These are phyloP conservation scores for Bellardia bayeri DNA, from an alignment of 2,888 invertebrate genomes.

Conservation along the genomic window DNA sequence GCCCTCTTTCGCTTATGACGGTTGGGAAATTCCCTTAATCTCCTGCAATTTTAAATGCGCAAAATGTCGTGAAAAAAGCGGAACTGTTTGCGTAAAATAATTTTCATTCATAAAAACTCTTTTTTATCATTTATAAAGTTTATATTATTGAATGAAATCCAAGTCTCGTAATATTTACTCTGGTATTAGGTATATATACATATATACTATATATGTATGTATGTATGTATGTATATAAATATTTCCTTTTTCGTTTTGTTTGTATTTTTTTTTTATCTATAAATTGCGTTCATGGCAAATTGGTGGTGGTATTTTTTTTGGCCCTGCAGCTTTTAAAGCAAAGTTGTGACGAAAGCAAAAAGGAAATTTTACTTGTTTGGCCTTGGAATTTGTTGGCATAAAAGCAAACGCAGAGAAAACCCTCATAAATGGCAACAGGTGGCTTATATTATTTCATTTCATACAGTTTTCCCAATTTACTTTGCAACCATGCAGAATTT, in stretches of 20 bases:
- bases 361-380: constrained; percentile 61
- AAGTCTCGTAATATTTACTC: constrained; percentile 17
- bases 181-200: background rate
- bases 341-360: constrained; percentile 66
- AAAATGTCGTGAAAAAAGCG: background rate
- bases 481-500: constrained; percentile 25
- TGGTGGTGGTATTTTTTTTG: constrained; percentile 26
- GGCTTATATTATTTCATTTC: constrained; percentile 28
- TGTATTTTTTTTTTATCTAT: background rate
- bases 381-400: constrained; percentile 57
- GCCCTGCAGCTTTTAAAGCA: constrained; percentile 33
- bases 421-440: constrained; percentile 60
- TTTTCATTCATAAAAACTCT: constrained; percentile 74
- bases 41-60: constrained; percentile 27
- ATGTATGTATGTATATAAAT: background rate
- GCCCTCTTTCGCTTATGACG: constrained; percentile 14
- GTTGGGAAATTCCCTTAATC: constrained; percentile 7
- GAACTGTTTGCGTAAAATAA: constrained; percentile 75
- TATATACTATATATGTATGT: background rate
- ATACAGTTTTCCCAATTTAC: constrained; percentile 4
- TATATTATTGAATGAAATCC: constrained; percentile 39
- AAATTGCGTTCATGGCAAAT: background rate
- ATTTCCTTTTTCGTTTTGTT: background rate
- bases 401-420: background rate
- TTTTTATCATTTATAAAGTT: constrained; percentile 4